Evolutionary conservation across 2,113 vertebrate genomes (phyloP), one percentile per base, ranked within the genome.

Genomic region (Gallinago paraguaiae): DNA sequence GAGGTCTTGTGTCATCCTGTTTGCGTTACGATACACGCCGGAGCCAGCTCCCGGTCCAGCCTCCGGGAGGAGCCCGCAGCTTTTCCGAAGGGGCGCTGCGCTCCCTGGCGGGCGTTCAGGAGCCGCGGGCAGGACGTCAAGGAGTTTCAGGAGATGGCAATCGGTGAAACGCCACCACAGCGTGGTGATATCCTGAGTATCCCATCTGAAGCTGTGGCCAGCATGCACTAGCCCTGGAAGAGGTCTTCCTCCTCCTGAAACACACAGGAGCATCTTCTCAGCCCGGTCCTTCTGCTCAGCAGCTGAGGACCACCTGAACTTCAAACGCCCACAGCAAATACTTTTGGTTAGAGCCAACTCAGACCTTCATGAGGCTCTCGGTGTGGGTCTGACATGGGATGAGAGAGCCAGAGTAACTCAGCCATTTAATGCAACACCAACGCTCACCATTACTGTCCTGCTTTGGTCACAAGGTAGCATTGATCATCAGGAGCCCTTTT

Each of bases 41-140:
- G 86, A 69, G 65, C 35, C 77, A 17, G 48, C 19, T n/a, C 9
- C 68, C 15, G 8, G 43, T 0, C 13, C 35, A 85, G 88, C 11
- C 57, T 50, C 63, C 39, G 72, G 75, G 13, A 68, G 22, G 27
- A 60, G 33, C 67, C 13, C 15, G 12, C 30, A 2, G 23, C 6
- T 20, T 57, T 56, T 84, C 25, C 24, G n/a, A 79, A 91, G 92
- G 56, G 30, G 8, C 51, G 18, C 83, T 48, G 16, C 17, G 83
- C 97, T 72, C 97, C 70, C 98, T 97, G 86, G 65, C 86, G 98
- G 93, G 60, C 60, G 3, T 4, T 12, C 25, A 16, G 46, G 53
- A 8, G 39, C 2, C 22, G 8, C 0, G 10, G 31, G 50, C 59
- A 45, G 35, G 8, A 78, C 51, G 5, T 3, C 4, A 3, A 3